Percentiles rank a stretch among this genome's conserved stretches.
Conservation (phyloP, 2,888 invertebrate genomes). For the Chrysomela aeneicollis region DNA sequence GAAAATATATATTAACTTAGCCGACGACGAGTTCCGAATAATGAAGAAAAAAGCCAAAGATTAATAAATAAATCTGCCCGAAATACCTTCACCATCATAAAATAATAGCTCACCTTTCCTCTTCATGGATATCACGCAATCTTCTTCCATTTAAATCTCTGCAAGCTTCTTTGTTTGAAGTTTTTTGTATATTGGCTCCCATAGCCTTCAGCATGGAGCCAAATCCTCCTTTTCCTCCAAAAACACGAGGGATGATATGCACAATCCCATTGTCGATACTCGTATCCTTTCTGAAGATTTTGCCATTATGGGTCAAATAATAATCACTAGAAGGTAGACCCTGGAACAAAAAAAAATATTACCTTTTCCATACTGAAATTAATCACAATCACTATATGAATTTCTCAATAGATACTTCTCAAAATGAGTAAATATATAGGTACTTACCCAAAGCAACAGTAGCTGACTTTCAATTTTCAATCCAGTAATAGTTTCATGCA, state of each 20-base stretch:
- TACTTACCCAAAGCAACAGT: not conserved
- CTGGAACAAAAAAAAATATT: slow-evolving; percentile 40
- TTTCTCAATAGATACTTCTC: too few species aligned
- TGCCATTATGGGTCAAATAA: slow-evolving; percentile 53
- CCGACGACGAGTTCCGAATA: too few species aligned
- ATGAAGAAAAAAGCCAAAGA: too few species aligned
- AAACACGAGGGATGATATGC: slow-evolving; percentile 67
- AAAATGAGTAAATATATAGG: too few species aligned
- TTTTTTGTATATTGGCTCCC: slow-evolving; percentile 98
- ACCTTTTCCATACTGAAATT: too few species aligned
- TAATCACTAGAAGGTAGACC: slow-evolving; percentile 43
- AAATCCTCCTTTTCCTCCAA: slow-evolving; percentile 96
- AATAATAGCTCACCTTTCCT: slow-evolving; percentile 74
- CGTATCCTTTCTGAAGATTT: slow-evolving; percentile 55
- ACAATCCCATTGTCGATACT: slow-evolving; percentile 56
- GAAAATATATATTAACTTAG: too few species aligned
- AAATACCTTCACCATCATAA: not conserved
- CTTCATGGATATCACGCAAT: slow-evolving; percentile 96
- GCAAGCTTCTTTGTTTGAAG: slow-evolving; percentile 95
- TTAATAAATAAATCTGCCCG: not conserved
- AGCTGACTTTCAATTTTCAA: not conserved
- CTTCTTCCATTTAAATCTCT: slow-evolving; percentile 95
- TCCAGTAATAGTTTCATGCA: not conserved
- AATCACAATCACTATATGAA: too few species aligned
- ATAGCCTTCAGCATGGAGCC: slow-evolving; percentile 98